phyloP scores from a whole-genome alignment of 1,140 invertebrate genomes.

The Solenopsis invicta region DNA sequence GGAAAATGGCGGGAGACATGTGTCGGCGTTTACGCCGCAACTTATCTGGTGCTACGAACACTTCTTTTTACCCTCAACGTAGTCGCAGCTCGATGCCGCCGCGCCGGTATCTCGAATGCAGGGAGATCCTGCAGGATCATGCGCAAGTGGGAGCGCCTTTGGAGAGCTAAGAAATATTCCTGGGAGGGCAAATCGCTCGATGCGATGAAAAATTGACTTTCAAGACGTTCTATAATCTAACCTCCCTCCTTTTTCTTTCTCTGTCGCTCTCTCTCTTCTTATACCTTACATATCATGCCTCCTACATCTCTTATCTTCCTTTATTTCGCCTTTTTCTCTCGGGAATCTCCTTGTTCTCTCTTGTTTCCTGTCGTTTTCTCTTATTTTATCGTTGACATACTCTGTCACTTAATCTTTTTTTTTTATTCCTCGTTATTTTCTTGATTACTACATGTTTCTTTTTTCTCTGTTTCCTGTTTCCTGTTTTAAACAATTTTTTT shows the following conservation, averaged over 20 bases:
- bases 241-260: neutral
- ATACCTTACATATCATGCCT: slow-evolving; percentile 7
- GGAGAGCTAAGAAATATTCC: slow-evolving; percentile 47
- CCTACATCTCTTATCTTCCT: neutral
- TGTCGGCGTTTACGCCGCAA: slow-evolving; percentile 62
- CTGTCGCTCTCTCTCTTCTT: neutral
- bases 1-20: slow-evolving; percentile 57
- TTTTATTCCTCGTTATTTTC: slow-evolving; percentile 6
- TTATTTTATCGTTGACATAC: neutral
- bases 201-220: slow-evolving; percentile 65
- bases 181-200: slow-evolving; percentile 60
- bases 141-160: slow-evolving; percentile 51
- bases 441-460: neutral
- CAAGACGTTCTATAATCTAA: slow-evolving; percentile 47
- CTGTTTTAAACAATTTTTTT: neutral
- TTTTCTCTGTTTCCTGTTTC: neutral
- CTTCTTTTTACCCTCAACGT: slow-evolving; percentile 39
- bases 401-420: slow-evolving; percentile 7
- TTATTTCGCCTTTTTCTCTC: neutral
- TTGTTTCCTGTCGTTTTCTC: slow-evolving; percentile 9
- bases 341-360: neutral
- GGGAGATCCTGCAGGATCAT: slow-evolving; percentile 44
- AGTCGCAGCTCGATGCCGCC: slow-evolving; percentile 48
- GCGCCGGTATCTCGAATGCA: slow-evolving; percentile 50
- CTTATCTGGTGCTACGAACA: slow-evolving; percentile 45